A percentile compares a stretch with the other conserved stretches of the same genome.
phyloP scores from a whole-genome alignment of 2,888 invertebrate species.

The Orthosia gracilis region DNA sequence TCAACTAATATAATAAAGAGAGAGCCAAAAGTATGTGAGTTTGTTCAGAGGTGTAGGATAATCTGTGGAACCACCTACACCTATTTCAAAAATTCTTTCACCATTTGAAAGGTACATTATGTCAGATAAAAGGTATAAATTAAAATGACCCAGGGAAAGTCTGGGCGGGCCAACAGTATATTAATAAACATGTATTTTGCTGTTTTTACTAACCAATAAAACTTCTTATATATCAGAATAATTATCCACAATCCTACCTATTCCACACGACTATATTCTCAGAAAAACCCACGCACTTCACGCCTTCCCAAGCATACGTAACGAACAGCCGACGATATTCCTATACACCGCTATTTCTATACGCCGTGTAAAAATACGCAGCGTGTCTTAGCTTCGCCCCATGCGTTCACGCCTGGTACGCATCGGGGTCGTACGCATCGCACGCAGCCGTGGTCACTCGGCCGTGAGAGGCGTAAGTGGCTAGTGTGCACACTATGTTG shows the following conservation, averaged over 20 bases:
- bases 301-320: slow-evolving; percentile 35
- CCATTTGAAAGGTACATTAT: no score
- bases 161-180: no score
- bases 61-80: no score
- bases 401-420: slow-evolving; percentile 50
- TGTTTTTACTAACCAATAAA: no score
- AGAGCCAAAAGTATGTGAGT: no score
- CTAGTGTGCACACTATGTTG: background rate
- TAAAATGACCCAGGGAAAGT: no score
- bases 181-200: no score
- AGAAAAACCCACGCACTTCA: slow-evolving; percentile 43
- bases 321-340: slow-evolving; percentile 28
- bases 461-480: slow-evolving; percentile 34
- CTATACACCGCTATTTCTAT: slow-evolving; percentile 46
- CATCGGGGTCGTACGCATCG: slow-evolving; percentile 62
- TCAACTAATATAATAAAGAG: no score
- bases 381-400: slow-evolving; percentile 48
- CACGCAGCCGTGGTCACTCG: slow-evolving; percentile 53
- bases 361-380: slow-evolving; percentile 59
- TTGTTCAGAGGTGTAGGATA: no score
- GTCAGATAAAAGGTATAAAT: no score
- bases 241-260: background rate
- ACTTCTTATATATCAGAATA: background rate
- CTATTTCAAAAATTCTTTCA: no score
- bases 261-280: slow-evolving; percentile 26